Base-by-base conservation (phyloP, 1,140 invertebrate species). In the Paracyclopina nana region DNA sequence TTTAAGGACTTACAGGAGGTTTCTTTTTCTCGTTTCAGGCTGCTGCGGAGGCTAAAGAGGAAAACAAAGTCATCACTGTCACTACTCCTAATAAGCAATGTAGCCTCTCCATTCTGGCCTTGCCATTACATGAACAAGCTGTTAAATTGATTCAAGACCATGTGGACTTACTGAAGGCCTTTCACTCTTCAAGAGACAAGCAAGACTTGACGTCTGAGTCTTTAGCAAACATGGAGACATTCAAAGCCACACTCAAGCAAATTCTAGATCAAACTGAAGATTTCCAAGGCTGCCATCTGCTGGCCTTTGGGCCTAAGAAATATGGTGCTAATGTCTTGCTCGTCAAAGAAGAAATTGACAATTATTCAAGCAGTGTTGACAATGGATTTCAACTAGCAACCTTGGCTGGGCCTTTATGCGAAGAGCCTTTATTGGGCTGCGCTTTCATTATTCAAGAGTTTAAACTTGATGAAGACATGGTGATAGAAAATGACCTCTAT, bases 301-400 rank as follows among this genome's bases (percentile, higher is more conserved):
- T n/a, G n/a, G n/a, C n/a, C n/a, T n/a, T n/a, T n/a, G n/a, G n/a
- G n/a, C n/a, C n/a, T n/a, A n/a, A n/a, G n/a, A n/a, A n/a, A n/a
- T n/a, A n/a, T n/a, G n/a, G n/a, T n/a, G n/a, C n/a, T n/a, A n/a
- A n/a, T n/a, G n/a, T n/a, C n/a, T n/a, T n/a, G n/a, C n/a, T n/a
- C n/a, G n/a, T n/a, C n/a, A n/a, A n/a, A n/a, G n/a, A n/a, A 42
- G 24, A 16, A 20, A 42, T 16, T 6, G 6, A 18, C n/a, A 42
- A 18, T n/a, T n/a, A n/a, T n/a, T n/a, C n/a, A n/a, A 78, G 72
- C 60, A 82, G 78, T 64, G 77, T 96, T 61, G 70, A 96, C 1
- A 90, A 82, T 69, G 91, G 92, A 1, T 98, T 96, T 65, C 85
- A 96, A 71, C 63, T 96, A 59, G 86, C 86, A 0, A 80, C 83